A percentile compares a stretch with the other conserved stretches of the same genome.
Evolutionary conservation across 1,140 invertebrate species (phyloP).

Genomic region (Zaprionus taronus): DNA sequence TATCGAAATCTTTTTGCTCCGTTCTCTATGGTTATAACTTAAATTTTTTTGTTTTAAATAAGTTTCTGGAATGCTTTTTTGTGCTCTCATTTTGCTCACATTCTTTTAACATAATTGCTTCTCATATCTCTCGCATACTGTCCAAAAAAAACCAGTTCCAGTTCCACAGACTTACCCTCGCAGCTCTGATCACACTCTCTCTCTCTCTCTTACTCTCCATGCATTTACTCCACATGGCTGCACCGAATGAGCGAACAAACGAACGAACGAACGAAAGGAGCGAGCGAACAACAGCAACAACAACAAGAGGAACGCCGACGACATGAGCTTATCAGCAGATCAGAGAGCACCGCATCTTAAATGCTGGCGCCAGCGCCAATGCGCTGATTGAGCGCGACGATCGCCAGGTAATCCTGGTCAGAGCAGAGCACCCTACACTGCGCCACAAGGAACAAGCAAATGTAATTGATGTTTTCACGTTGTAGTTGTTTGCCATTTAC

Average conservation of each 20-base stretch:
- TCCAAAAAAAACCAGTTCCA: constrained; percentile 56
- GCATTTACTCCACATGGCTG: constrained; percentile 8
- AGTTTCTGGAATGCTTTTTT: constrained; percentile 18
- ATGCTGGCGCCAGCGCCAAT: constrained; percentile 83
- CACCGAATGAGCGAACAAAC: constrained; percentile 3
- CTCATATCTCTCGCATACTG: constrained; percentile 62
- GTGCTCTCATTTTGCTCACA: constrained; percentile 43
- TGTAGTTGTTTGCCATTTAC: constrained; percentile 82
- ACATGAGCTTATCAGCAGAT: constrained; percentile 81
- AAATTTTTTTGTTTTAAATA: constrained; percentile 21
- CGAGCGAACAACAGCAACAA: constrained; percentile 22
- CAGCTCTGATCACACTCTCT: constrained; percentile 14
- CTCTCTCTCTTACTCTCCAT: constrained; percentile 8
- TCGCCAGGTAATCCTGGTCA: constrained; percentile 51
- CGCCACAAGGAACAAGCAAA: constrained; percentile 28
- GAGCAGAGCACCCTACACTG: constrained; percentile 1
- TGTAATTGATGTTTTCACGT: constrained; percentile 82
- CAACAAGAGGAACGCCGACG: constrained; percentile 53
- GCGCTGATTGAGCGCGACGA: constrained; percentile 76
- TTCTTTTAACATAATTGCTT: constrained; percentile 54
- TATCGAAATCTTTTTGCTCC: constrained; percentile 15
- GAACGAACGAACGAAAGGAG: neutral
- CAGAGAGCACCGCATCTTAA: constrained; percentile 83
- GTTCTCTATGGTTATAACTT: constrained; percentile 25
- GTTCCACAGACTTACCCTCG: constrained; percentile 37